These are phyloP conservation scores for Anadara kagoshimensis DNA, from an alignment of 1,140 invertebrate species.

Conservation along the genomic window DNA sequence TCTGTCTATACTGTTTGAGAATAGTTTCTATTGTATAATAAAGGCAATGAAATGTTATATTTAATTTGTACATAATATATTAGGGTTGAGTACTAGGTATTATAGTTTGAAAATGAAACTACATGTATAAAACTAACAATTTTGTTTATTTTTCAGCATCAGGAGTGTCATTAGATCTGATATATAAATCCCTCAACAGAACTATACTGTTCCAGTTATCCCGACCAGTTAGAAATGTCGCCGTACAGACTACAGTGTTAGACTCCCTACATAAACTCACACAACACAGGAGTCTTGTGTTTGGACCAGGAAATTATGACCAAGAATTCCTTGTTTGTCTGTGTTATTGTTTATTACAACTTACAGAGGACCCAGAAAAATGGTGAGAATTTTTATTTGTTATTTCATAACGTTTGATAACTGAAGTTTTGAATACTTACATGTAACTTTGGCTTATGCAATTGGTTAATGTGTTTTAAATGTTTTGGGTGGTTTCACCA, in stretches of 20 bases:
- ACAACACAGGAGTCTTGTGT: constrained; percentile 86
- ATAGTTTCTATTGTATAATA: no score
- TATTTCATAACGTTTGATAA: neutral
- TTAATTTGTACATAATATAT: no score
- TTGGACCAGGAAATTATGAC: constrained; percentile 95
- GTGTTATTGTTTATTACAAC: constrained; percentile 94
- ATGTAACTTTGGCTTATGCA: neutral
- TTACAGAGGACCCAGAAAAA: constrained; percentile 92
- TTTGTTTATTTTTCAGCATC: constrained; percentile 65
- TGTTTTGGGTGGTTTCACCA: no score
- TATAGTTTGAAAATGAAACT: neutral
- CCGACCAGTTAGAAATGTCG: constrained; percentile 86
- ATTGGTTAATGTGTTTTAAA: no score
- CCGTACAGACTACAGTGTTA: constrained; percentile 92
- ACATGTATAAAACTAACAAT: no score
- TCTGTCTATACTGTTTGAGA: no score
- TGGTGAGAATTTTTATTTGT: constrained; percentile 72
- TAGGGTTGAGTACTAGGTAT: no score
- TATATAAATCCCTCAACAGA: constrained; percentile 95
- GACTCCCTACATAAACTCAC: constrained; percentile 96
- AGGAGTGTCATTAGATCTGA: constrained; percentile 80
- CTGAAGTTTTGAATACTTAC: neutral
- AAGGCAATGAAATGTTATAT: no score
- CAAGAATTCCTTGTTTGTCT: constrained; percentile 96
- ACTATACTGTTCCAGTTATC: constrained; percentile 95